Base-by-base conservation (phyloP, 2,113 vertebrate genomes). In the Tenebrosternarchus preto region DNA sequence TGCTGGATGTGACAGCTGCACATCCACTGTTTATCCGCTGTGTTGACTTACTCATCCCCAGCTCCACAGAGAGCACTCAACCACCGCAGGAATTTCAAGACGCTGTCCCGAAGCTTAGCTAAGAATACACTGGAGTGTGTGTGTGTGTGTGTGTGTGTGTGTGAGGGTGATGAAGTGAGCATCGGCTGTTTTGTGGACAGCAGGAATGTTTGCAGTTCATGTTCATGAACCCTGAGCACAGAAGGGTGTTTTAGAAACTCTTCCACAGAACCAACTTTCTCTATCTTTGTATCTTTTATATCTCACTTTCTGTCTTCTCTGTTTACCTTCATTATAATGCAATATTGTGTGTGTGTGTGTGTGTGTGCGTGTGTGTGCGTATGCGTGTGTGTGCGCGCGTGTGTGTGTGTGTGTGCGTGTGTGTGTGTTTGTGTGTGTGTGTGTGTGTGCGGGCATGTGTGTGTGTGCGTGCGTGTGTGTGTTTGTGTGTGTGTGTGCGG, bases 1-100 rank as follows among this genome's bases (percentile, higher is more conserved):
- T 87, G 83, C 85, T 89, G 87, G 89, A 90, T 90, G 88, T 89
- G 85, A 91, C 90, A 88, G 88, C 91, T 91, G 86, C 83, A 90
- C 86, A 83, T 78, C 76, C 57, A 60, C 81, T 92, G 87, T 90
- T 88, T 89, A 91, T 92, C 91, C 90, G 81, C 64, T 76, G 82
- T 92, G 90, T 93, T 93, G 87, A 92, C 88, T 93, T 91, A 88
- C 84, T 76, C 89, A 82, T 86, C 83, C 81, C 8, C 78, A 82
- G 75, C 24, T 68, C 59, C 80, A 81, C 77, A 84, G 83, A 86
- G 86, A 82, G 83, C 66, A 76, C 71, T 72, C 67, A 56, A 80
- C 55, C 55, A 24, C 77, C 81, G 78, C 80, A 87, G 87, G 87
- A 87, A 88, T 88, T 87, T 89, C 85, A 84, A 67, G 70, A 88